phyloP scores from a whole-genome alignment of 2,797 vertebrate species.

The Periophthalmus magnuspinnatus region DNA sequence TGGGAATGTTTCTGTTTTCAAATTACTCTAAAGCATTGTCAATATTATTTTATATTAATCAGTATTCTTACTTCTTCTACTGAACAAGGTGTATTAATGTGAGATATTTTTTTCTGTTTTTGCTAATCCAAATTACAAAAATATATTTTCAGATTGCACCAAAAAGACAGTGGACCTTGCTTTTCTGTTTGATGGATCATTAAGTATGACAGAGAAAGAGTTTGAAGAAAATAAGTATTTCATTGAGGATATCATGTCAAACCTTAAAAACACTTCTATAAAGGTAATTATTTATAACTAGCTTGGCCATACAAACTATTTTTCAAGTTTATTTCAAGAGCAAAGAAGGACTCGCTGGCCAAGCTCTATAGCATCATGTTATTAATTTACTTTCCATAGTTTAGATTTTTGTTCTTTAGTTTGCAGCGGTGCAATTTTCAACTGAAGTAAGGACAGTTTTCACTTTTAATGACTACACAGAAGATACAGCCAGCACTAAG shows the following conservation, averaged over 20 bases:
- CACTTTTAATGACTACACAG: constrained; percentile 71
- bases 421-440: constrained; percentile 84
- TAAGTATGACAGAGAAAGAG: constrained; percentile 54
- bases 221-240: constrained; percentile 77
- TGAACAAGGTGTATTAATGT: not conserved
- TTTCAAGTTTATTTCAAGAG: not conserved
- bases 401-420: constrained; percentile 61
- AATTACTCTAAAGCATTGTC: not conserved
- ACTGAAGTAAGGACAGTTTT: constrained; percentile 36
- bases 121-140: not conserved
- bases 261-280: constrained; percentile 73
- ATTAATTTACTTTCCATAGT: not conserved
- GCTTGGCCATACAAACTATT: not conserved
- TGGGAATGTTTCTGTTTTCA: constrained; percentile 41
- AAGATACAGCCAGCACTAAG: constrained; percentile 2
- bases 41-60: not conserved
- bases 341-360: not conserved
- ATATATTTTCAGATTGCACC: constrained; percentile 71
- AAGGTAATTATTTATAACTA: constrained; percentile 62
- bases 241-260: constrained; percentile 75
- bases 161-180: constrained; percentile 80
- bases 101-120: not conserved
- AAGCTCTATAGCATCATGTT: not conserved
- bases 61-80: not conserved
- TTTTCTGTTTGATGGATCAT: constrained; percentile 85